A percentile compares a stretch with the other conserved stretches of the same genome.
Conservation (phyloP, 2,888 invertebrate genomes). For the Rosalia funebris region DNA sequence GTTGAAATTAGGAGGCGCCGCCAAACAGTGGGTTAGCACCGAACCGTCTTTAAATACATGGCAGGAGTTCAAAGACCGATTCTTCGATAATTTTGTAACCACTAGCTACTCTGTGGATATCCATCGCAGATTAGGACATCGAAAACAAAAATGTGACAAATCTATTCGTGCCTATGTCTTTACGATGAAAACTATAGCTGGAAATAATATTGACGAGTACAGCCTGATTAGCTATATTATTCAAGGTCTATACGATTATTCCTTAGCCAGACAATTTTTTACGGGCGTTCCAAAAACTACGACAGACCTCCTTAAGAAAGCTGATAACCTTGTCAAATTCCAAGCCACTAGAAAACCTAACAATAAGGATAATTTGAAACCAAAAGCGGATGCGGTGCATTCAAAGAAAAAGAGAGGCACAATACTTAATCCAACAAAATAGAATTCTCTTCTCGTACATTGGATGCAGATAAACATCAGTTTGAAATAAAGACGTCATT, state of each 20-base stretch:
- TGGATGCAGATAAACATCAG: background rate
- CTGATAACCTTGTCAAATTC: too few species aligned
- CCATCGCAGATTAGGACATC: background rate
- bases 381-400: background rate
- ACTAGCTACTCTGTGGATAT: background rate
- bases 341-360: too few species aligned
- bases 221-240: background rate
- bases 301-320: too few species aligned
- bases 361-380: background rate
- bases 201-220: background rate
- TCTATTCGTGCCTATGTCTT: background rate
- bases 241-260: background rate
- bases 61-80: background rate
- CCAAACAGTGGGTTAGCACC: background rate
- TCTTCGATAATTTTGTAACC: background rate
- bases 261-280: too few species aligned
- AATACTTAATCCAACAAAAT: background rate
- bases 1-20: background rate
- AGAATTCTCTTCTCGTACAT: background rate
- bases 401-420: background rate
- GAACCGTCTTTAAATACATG: background rate
- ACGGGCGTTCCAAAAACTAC: too few species aligned
- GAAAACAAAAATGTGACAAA: background rate
- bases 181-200: background rate
- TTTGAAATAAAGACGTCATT: background rate